Conservation (phyloP, 2,113 vertebrate genomes). For the Pseudopodoces humilis region DNA sequence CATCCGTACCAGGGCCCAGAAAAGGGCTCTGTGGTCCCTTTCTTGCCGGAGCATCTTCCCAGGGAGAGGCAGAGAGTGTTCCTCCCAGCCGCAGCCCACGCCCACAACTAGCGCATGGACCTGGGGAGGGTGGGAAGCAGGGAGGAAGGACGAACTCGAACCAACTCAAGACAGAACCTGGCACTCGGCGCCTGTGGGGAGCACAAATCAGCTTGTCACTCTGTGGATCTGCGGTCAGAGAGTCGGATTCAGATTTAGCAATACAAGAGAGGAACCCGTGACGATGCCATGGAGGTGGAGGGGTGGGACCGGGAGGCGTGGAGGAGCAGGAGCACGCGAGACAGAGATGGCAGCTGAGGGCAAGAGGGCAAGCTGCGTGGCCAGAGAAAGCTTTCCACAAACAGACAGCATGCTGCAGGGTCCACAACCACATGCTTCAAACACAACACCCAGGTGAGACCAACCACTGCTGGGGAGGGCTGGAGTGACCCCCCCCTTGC, state of each 20-base stretch:
- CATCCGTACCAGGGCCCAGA: constrained; percentile 43
- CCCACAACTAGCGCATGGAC: constrained; percentile 71
- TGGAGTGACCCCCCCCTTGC: not conserved
- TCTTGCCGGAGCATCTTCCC: not conserved
- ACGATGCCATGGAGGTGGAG: constrained; percentile 73
- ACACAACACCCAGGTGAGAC: constrained; percentile 77
- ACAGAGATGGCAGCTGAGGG: constrained; percentile 48
- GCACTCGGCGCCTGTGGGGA: constrained; percentile 59
- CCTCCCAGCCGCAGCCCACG: constrained; percentile 71
- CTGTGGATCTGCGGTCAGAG: constrained; percentile 62
- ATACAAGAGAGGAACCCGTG: constrained; percentile 87
- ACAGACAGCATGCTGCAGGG: constrained; percentile 88
- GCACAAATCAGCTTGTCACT: constrained; percentile 64
- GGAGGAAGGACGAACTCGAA: constrained; percentile 56
- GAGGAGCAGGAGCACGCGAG: constrained; percentile 3
- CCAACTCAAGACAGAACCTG: constrained; percentile 63
- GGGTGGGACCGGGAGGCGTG: not conserved
- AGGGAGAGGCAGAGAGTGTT: constrained; percentile 57
- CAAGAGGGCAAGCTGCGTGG: constrained; percentile 44
- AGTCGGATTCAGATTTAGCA: constrained; percentile 69
- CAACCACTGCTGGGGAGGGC: constrained; percentile 52
- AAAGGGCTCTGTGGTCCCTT: constrained; percentile 3
- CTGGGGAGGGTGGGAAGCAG: constrained; percentile 53
- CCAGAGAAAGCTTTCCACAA: constrained; percentile 71
- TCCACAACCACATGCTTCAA: constrained; percentile 85